Conservation (phyloP, 2,113 vertebrate species). For the Nothoprocta pentlandii region DNA sequence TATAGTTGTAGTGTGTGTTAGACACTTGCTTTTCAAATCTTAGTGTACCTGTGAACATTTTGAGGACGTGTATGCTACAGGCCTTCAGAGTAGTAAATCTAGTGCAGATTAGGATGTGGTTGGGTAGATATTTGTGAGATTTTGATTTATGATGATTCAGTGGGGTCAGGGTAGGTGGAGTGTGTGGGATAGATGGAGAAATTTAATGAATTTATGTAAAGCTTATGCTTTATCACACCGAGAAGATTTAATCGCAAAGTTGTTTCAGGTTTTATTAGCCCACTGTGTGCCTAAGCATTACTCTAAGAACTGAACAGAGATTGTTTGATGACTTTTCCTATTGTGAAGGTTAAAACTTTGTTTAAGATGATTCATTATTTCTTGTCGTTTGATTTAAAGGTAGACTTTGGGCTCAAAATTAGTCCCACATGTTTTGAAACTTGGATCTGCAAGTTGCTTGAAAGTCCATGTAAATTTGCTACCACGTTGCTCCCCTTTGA, state of each 20-base stretch:
- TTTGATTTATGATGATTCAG: not conserved
- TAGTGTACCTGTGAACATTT: not conserved
- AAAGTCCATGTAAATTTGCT: conserved; percentile 55
- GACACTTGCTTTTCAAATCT: not conserved
- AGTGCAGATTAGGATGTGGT: not conserved
- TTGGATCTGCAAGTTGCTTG: conserved; percentile 44
- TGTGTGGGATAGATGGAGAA: not conserved
- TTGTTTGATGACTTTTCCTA: conserved; percentile 56
- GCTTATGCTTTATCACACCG: not conserved
- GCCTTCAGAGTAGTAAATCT: not conserved
- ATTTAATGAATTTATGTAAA: not conserved
- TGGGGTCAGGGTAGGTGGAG: not conserved
- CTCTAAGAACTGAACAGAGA: not conserved
- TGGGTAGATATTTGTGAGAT: not conserved
- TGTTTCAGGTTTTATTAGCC: conserved; percentile 23
- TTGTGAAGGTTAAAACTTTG: conserved; percentile 75
- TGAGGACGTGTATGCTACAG: not conserved
- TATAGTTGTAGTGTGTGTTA: not conserved
- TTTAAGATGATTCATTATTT: conserved; percentile 74
- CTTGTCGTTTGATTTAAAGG: conserved; percentile 69
- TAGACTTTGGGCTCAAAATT: conserved; percentile 76
- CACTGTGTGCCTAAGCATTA: not conserved
- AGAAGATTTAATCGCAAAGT: not conserved
- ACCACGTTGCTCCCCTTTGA: conserved; percentile 57
- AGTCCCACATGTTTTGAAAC: conserved; percentile 77